Evolutionary conservation across 2,113 vertebrate genomes (phyloP).

Genomic region (Meriones unguiculatus): DNA sequence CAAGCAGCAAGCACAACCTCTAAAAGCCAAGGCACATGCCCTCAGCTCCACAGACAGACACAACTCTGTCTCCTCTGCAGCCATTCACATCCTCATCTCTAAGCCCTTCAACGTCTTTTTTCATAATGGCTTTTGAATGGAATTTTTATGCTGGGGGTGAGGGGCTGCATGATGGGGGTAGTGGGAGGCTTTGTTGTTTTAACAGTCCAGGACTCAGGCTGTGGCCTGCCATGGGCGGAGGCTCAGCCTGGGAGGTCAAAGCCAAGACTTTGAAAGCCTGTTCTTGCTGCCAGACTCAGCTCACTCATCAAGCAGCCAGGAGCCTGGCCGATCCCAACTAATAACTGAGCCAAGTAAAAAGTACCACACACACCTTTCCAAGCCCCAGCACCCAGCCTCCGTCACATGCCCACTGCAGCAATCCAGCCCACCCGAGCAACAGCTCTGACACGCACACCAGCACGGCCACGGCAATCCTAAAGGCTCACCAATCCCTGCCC

Average conservation of each 20-base stretch:
- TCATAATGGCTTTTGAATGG: background rate
- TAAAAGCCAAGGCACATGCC: background rate
- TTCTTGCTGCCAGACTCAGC: background rate
- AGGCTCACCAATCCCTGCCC: background rate
- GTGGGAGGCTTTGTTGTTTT: background rate
- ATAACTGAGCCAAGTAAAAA: background rate
- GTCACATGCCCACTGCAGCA: background rate
- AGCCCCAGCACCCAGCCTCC: background rate
- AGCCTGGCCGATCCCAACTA: background rate
- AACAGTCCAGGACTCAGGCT: background rate
- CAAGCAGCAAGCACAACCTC: background rate
- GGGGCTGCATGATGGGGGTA: background rate
- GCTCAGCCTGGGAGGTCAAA: background rate
- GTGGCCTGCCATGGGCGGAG: rapidly evolving
- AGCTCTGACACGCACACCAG: background rate
- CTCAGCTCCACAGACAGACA: background rate
- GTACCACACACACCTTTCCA: background rate
- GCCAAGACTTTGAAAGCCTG: background rate
- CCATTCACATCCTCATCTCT: background rate
- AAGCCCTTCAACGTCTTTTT: background rate
- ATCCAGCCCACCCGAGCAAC: background rate
- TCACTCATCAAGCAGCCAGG: background rate
- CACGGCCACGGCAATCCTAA: background rate
- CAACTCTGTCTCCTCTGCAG: background rate
- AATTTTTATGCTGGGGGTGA: background rate